Base-by-base conservation (phyloP, 1,140 invertebrate genomes). In the Archivesica marissinica region DNA sequence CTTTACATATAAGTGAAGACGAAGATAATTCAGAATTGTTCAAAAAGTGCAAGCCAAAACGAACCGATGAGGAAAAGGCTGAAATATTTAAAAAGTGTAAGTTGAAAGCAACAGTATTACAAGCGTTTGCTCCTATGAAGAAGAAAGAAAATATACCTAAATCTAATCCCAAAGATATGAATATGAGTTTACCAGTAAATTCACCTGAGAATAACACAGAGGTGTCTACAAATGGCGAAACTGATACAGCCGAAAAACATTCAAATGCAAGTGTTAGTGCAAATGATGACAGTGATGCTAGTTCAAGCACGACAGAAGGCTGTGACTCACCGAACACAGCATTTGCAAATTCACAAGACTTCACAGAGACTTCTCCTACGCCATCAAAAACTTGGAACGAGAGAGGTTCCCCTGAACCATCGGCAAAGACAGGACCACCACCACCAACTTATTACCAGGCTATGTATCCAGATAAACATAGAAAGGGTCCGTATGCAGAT, bases 1-100 rank as follows among this genome's bases (percentile, higher is more conserved):
- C 87, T 33, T 64, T 89, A 9, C 76, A 86, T 30, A 89, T 89
- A 38, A 86, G 88, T 85, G 88, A 89, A 23, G 86, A 86, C 2
- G 86, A 87, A n/a, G 77, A 81, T 41, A 76, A 81, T 52, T 41
- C 68, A 1, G 70, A 83, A 20, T 39, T 83, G 20, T 79, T 79
- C 41, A 79, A 79, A 28, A 79, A 79, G 44, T 79, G 77, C 77
- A 79, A 66, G 30, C 44, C 77, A 64, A 79, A 64, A 44, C 39
- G 23, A 47, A 59, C 28, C 1, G 54, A 77, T 39, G 54, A 77
- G 0, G 75, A 77, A 20, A 56, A 35, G 4, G 15, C 50, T 74
- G 70, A 74, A 33, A 17, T 72, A 23, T 72, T 72, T 25, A 72
- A 72, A 72, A 72, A 72, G 68, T 72, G 68, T 25, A 72, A 50